Percentiles rank a stretch among this genome's conserved stretches.
Evolutionary conservation across 2,797 vertebrate genomes (phyloP).

Genomic region (Scomberomorus guttatus): DNA sequence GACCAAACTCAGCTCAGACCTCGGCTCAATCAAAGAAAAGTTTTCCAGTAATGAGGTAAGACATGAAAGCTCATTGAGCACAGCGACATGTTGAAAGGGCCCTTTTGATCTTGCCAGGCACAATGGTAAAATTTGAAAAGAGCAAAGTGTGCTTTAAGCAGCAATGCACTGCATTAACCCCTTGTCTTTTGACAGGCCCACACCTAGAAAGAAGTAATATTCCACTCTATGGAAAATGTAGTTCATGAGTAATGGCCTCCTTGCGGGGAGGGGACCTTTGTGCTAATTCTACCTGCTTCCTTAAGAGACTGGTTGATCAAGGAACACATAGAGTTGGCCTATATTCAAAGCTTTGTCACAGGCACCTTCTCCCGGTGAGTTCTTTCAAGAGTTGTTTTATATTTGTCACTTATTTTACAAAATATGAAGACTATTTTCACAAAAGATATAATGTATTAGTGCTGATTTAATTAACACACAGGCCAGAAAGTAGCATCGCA

Average conservation of each 20-base stretch:
- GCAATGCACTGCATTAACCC: conserved; percentile 81
- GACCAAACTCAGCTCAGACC: conserved; percentile 77
- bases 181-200: conserved; percentile 83
- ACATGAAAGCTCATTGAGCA: conserved; percentile 83
- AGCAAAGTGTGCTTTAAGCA: conserved; percentile 84
- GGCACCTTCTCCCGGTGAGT: conserved; percentile 12
- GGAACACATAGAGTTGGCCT: conserved; percentile 28
- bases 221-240: conserved; percentile 68
- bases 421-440: not conserved
- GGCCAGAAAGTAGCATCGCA: not conserved
- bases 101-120: conserved; percentile 82
- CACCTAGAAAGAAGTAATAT: conserved; percentile 83
- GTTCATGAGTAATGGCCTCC: conserved; percentile 66
- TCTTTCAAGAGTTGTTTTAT: conserved; percentile 13
- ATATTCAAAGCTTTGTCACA: conserved; percentile 27
- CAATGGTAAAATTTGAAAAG: conserved; percentile 86
- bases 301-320: conserved; percentile 33
- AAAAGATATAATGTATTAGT: not conserved
- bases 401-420: not conserved
- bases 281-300: conserved; percentile 59
- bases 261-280: conserved; percentile 54
- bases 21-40: conserved; percentile 85
- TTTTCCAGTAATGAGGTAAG: conserved; percentile 86
- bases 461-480: not conserved
- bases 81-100: conserved; percentile 78